These are phyloP conservation scores for Oceanites oceanicus DNA, from an alignment of 2,113 vertebrate genomes.

Conservation along the genomic window DNA sequence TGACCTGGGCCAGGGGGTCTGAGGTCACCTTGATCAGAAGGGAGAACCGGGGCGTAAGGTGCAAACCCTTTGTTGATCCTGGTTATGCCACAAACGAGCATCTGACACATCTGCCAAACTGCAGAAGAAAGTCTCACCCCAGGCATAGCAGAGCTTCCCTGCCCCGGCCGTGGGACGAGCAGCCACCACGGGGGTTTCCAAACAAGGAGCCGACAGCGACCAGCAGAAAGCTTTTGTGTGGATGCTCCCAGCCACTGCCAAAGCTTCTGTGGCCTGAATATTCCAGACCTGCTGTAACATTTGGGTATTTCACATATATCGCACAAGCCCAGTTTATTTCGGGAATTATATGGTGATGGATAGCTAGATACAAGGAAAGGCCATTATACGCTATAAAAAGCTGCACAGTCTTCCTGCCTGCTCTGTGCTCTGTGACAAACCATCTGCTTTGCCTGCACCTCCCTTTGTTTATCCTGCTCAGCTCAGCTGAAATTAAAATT, in stretches of 20 bases:
- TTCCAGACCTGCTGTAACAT: neutral
- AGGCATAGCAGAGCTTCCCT: accelerated
- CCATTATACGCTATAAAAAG: conserved; percentile 49
- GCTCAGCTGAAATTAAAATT: conserved; percentile 67
- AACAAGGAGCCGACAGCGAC: accelerated
- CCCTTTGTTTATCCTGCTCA: conserved; percentile 48
- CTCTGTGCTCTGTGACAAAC: conserved; percentile 55
- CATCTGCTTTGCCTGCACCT: conserved; percentile 55
- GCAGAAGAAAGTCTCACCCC: neutral
- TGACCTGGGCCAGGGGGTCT: neutral
- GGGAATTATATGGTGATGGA: conserved; percentile 34
- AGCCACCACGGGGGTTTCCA: neutral
- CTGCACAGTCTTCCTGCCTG: conserved; percentile 31
- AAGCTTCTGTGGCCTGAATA: neutral
- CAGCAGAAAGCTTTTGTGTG: neutral
- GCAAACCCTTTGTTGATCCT: neutral
- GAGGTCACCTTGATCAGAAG: neutral
- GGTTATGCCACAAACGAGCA: neutral
- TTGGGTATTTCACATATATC: neutral
- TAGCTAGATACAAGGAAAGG: conserved; percentile 42
- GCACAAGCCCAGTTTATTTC: conserved; percentile 16
- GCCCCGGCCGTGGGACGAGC: neutral
- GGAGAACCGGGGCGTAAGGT: neutral
- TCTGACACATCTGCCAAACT: neutral
- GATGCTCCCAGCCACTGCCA: neutral